Base-by-base conservation (phyloP, 92 coral and sea anemone species). In the Zoanthus solanderi region DNA sequence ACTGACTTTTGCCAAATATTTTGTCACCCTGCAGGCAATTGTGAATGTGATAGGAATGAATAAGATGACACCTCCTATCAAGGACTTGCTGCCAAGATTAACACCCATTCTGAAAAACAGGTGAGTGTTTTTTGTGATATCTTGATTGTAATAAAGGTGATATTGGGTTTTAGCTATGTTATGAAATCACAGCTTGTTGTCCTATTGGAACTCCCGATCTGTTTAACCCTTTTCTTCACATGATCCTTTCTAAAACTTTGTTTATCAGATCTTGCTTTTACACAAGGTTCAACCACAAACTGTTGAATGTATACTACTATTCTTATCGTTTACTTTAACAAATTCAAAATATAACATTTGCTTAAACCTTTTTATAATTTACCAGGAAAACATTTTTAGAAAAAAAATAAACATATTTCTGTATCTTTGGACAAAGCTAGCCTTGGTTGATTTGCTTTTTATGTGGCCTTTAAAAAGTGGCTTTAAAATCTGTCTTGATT, bases 1-100 rank as follows among this genome's bases (percentile, higher is more conserved):
- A 31, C 52, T 52, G 12, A 6, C 1, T 7, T 60, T 15, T 11
- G 45, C 12, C 6, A 9, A 60, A 28, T 52, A n/a, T 30, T 56
- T 17, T 7, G 79, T 85, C 34, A 50, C 78, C 72, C 83, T 89
- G 16, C 71, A 97, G 99, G 99, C 99, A 47, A 97, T 97, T 82
- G 99, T 97, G 42, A 97, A 97, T 88, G 99, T 97, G 9, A 97
- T 97, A 88, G 99, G 99, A 69, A 97, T 97, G 99, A 97, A 97
- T 92, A 97, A 97, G 92, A 97, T 97, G 99, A 96, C 98, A 10
- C 99, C 99, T 13, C 99, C 99, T 52, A 97, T 97, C 84, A 97
- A 97, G 79, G 99, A 97, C 79, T 90, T 97, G 56, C 88, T 97
- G 53, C 99, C 99, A 16, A 90, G 99, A 50, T 87, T 97, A 44